A percentile compares a stretch with the other conserved stretches of the same genome.
Evolutionary conservation across 2,888 invertebrate genomes (phyloP).

Genomic region (Coelogynopora nodosa): DNA sequence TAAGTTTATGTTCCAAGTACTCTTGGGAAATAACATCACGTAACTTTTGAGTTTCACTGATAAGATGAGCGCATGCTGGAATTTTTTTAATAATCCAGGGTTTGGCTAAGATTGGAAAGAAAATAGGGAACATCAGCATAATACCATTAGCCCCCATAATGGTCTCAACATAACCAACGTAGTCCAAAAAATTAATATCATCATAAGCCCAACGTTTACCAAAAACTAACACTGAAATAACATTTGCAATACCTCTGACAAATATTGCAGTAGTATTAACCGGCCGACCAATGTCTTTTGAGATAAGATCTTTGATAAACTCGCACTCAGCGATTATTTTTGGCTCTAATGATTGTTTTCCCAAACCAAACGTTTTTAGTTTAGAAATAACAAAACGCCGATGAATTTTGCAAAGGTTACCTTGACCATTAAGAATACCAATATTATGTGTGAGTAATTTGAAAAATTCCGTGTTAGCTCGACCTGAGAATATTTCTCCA

Average conservation of each 20-base stretch:
- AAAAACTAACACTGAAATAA: neutral
- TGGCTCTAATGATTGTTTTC: constrained; percentile 13
- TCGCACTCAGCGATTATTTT: neutral
- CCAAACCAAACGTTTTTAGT: neutral
- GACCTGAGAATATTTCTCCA: neutral
- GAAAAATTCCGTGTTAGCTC: neutral
- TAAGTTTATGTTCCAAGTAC: neutral
- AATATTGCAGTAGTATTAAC: neutral
- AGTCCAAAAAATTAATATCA: neutral
- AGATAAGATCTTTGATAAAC: neutral
- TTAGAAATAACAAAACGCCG: neutral
- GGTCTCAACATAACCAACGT: neutral
- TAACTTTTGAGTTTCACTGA: neutral
- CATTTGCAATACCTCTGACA: neutral
- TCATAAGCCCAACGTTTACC: constrained; percentile 3
- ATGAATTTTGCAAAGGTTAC: neutral
- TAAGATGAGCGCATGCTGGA: neutral
- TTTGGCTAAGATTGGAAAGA: neutral
- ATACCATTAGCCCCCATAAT: neutral
- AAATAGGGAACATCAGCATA: neutral
- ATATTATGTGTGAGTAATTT: too few relatives aligned
- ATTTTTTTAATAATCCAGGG: neutral
- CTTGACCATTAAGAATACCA: neutral
- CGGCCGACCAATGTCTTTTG: neutral
- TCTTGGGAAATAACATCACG: neutral